Evolutionary conservation across 2,888 invertebrate species (phyloP).

Genomic region (Rhabditoides inermis): DNA sequence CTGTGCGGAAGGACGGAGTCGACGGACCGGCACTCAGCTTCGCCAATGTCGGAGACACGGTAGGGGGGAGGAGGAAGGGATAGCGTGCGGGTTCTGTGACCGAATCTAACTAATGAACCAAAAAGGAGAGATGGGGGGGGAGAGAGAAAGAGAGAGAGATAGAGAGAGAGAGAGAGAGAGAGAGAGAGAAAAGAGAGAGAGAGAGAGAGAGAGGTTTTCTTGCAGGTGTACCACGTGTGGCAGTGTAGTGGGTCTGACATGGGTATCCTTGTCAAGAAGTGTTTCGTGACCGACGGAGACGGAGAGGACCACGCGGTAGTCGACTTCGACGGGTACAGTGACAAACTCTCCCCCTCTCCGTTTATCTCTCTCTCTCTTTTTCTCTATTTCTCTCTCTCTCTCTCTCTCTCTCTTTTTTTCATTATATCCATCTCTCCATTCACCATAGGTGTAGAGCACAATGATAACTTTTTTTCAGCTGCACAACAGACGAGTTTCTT

Average conservation of each 20-base stretch:
- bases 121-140: no score
- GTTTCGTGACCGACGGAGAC: conserved; percentile 49
- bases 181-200: no score
- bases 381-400: neutral
- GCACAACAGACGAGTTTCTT: conserved; percentile 41
- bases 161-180: no score
- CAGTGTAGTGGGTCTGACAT: conserved; percentile 45
- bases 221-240: conserved; percentile 47
- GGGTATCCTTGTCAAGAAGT: conserved; percentile 51
- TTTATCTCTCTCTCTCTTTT: conserved; percentile 1
- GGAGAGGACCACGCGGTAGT: conserved; percentile 49
- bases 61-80: no score
- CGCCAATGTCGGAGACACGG: conserved; percentile 50
- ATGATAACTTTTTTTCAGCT: conserved; percentile 18
- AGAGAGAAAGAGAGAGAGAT: no score
- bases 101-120: no score
- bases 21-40: conserved; percentile 44
- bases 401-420: neutral
- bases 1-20: conserved; percentile 35
- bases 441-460: no score
- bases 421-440: neutral
- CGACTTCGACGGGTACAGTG: conserved; percentile 35
- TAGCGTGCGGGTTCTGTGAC: no score
- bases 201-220: no score
- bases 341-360: conserved; percentile 1